phyloP scores from a whole-genome alignment of 2,888 invertebrate genomes.

The Chrysomela aeneicollis region DNA sequence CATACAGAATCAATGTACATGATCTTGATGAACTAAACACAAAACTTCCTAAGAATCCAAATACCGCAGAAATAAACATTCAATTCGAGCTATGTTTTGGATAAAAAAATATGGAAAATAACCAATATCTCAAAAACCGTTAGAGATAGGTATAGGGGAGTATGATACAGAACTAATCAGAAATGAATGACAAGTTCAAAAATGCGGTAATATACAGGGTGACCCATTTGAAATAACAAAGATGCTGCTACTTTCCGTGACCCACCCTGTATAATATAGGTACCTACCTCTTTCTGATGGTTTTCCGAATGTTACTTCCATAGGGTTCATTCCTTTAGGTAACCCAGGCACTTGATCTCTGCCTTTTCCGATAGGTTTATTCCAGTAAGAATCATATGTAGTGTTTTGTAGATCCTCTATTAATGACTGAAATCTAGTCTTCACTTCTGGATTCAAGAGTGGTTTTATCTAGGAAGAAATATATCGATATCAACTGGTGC shows the following conservation, averaged over 20 bases:
- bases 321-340: slow-evolving; percentile 59
- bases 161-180: no score
- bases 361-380: slow-evolving; percentile 59
- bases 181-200: no score
- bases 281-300: slow-evolving; percentile 40
- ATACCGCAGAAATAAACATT: no score
- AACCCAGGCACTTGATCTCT: slow-evolving; percentile 60
- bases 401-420: slow-evolving; percentile 63
- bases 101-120: neutral
- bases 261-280: neutral
- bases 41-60: no score
- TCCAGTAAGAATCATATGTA: slow-evolving; percentile 62
- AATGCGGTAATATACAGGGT: no score
- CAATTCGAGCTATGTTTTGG: no score
- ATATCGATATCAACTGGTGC: neutral
- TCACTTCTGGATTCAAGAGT: slow-evolving; percentile 54
- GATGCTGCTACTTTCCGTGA: no score
- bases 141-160: no score
- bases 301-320: slow-evolving; percentile 59
- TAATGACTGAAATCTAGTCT: slow-evolving; percentile 61
- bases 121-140: neutral
- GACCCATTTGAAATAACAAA: no score
- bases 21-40: no score
- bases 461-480: slow-evolving; percentile 41
- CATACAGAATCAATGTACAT: no score